Evolutionary conservation across 1,140 invertebrate genomes (phyloP).

Genomic region (Platorchestia sp.): DNA sequence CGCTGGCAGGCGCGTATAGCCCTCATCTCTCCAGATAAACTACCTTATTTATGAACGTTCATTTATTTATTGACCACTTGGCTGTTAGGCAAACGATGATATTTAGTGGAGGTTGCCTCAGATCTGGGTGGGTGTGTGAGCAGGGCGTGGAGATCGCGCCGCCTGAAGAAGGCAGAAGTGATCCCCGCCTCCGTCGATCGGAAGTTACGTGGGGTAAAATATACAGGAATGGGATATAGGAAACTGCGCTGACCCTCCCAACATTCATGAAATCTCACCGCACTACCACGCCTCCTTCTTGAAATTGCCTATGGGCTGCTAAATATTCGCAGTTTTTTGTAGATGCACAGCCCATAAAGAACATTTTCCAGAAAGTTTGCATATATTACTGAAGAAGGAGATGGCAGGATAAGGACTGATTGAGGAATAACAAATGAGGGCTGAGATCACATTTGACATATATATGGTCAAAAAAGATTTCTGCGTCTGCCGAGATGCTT

Average conservation of each 20-base stretch:
- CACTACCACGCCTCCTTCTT: background rate
- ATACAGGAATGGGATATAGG: background rate
- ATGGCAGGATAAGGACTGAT: background rate
- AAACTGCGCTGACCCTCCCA: background rate
- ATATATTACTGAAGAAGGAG: background rate
- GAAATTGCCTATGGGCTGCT: background rate
- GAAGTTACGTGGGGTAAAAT: background rate
- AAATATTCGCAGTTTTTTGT: background rate
- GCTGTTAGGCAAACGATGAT: background rate
- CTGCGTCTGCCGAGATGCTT: background rate
- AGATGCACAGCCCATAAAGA: background rate
- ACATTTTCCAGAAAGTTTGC: background rate
- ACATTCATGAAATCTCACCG: background rate
- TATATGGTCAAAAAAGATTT: background rate
- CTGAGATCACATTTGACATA: background rate
- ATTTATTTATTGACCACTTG: slow-evolving; percentile 17
- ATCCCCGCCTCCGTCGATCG: background rate
- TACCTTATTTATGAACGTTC: slow-evolving; percentile 15
- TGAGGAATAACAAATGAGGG: background rate
- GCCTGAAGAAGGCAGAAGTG: background rate
- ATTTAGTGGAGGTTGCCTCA: slow-evolving; percentile 14
- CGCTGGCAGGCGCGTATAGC: background rate
- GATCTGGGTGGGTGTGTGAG: background rate
- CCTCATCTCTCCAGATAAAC: slow-evolving; percentile 35
- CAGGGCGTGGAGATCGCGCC: no score